Base-by-base conservation (phyloP, 2,888 invertebrate species). In the Limenitis camilla region DNA sequence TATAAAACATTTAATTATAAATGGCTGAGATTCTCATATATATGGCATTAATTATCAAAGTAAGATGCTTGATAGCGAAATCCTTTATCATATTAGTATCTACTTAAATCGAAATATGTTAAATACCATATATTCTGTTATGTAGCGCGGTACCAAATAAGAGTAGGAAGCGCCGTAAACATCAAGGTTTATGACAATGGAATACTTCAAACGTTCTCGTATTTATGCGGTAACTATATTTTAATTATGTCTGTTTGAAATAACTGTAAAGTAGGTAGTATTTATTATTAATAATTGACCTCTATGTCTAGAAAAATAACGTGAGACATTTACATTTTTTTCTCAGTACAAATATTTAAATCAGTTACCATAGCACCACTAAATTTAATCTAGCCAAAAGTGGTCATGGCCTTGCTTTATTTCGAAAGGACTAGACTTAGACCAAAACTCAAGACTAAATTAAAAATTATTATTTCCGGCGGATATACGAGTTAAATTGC, bases 131-230 rank as follows among this genome's bases (percentile, higher is more conserved):
- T 9, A 36, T 6, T 30, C 30, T 47, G 44, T 43, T 47, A 53
- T 53, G 53, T 41, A 10, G 46, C 45, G 29, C 28, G 32, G 35
- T 45, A 33, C 49, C 52, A 44, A 56, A 52, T 42, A 42, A 52
- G 55, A 55, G 44, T 31, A 60, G 60, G 58, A 58, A 60, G 55
- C 39, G 28, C 42, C 54, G 53, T 44, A 49, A 46, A 50, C 40
- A 55, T 58, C 54, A 60, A 60, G 60, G 60, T 52, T 60, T 53
- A 48, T 40, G 51, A 41, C 55, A 56, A 49, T 55, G 39, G 45
- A 55, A 55, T 47, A 48, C 53, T 44, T 52, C 45, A 50, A 53
- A 48, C 47, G 44, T 42, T 53, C 43, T 33, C 40, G 30, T 52
- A 44, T 19, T 42, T 48, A 41, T 44, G 42, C 11, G 19, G 31